Conservation (phyloP, 2,113 vertebrate species). For the Motacilla tschutschensis region DNA sequence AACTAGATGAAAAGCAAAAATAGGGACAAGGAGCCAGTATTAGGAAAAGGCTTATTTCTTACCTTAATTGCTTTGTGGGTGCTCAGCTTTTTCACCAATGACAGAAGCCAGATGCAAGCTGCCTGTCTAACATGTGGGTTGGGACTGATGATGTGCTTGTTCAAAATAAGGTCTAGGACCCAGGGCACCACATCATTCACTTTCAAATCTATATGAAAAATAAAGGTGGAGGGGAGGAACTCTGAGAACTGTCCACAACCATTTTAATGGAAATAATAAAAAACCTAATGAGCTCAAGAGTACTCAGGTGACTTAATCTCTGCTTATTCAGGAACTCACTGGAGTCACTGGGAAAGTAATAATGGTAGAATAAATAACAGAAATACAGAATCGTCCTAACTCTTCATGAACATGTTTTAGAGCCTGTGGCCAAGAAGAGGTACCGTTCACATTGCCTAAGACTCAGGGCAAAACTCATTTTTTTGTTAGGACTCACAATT, state of each 20-base stretch:
- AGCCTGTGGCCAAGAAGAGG: background rate
- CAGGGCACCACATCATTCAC: constrained; percentile 91
- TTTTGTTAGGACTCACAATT: background rate
- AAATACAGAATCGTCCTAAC: background rate
- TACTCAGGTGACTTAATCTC: background rate
- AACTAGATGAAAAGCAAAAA: background rate
- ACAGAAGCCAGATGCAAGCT: constrained; percentile 95
- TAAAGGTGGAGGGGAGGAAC: background rate
- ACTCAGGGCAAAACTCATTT: background rate
- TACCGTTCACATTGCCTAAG: background rate
- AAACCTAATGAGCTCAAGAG: background rate
- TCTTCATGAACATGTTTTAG: background rate
- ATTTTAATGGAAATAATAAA: background rate
- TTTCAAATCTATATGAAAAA: constrained; percentile 75
- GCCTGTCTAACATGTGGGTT: constrained; percentile 94
- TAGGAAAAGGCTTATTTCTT: background rate
- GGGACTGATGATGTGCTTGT: constrained; percentile 86
- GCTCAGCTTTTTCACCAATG: constrained; percentile 90
- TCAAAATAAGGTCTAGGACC: constrained; percentile 87
- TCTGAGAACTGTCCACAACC: fast-evolving
- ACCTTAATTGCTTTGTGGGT: constrained; percentile 92
- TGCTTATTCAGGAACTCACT: background rate
- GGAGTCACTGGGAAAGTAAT: background rate
- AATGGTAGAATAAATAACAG: background rate
- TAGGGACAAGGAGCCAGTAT: background rate